phyloP scores from a whole-genome alignment of 2,797 vertebrate genomes.

The Pachyuromys duprasi region DNA sequence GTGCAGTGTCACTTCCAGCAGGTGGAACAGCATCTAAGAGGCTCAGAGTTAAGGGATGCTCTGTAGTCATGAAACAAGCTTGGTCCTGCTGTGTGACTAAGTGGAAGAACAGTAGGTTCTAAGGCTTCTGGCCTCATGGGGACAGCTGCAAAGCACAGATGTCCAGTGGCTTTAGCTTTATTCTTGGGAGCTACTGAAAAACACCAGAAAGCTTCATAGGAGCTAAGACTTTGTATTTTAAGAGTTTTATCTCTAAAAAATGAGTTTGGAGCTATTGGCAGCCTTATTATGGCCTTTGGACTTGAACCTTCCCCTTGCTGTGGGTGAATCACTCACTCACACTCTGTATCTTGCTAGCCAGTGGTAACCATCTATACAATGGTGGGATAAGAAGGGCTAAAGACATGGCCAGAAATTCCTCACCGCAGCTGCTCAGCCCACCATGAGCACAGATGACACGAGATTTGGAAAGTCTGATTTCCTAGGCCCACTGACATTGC shows the following conservation, averaged over 20 bases:
- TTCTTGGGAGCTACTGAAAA: background rate
- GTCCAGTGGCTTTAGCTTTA: background rate
- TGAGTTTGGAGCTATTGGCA: background rate
- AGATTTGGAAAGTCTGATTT: conserved; percentile 56
- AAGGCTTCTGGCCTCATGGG: background rate
- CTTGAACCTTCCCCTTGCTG: background rate
- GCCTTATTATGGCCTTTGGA: background rate
- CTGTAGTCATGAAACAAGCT: background rate
- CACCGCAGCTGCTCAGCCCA: conserved; percentile 57
- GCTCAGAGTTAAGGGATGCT: background rate
- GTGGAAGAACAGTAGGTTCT: background rate
- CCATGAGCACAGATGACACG: conserved; percentile 28
- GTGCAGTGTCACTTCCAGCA: background rate
- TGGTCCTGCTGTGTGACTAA: background rate
- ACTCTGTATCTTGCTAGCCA: background rate
- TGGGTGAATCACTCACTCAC: background rate
- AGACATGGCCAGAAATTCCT: conserved; percentile 54
- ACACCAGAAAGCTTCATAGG: background rate
- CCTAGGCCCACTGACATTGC: conserved; percentile 72
- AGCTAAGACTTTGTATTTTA: background rate
- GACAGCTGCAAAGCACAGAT: background rate
- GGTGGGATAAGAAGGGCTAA: conserved; percentile 30
- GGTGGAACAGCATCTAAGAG: background rate
- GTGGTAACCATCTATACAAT: background rate
- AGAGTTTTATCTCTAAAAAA: background rate